Evolutionary conservation across 2,888 invertebrate species (phyloP).

Genomic region (Drosophila ochracea): DNA sequence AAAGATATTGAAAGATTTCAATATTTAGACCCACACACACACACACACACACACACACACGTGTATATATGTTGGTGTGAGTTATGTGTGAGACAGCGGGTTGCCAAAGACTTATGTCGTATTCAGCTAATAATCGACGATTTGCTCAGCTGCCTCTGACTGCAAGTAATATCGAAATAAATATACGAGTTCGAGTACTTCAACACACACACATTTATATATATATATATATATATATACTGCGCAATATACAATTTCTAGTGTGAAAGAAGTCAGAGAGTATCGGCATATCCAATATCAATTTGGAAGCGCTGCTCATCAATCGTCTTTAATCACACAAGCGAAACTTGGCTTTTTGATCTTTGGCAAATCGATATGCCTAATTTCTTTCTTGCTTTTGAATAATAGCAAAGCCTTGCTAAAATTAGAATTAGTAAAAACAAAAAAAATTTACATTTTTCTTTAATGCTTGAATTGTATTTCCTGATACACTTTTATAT

Average conservation of each 20-base stretch:
- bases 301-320: not conserved
- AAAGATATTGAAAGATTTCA: constrained; percentile 79
- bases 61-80: not conserved
- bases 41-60: constrained; percentile 13
- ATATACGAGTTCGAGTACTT: constrained; percentile 3
- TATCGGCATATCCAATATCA: not conserved
- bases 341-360: not conserved
- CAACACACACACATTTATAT: not conserved
- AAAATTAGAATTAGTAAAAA: not conserved
- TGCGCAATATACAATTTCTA: not conserved
- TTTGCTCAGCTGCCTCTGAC: not conserved
- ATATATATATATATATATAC: not conserved
- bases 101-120: constrained; percentile 8
- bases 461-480: not conserved
- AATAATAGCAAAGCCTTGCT: not conserved
- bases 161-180: constrained; percentile 24
- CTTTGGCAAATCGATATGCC: not conserved
- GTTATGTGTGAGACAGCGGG: constrained; percentile 31
- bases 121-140: constrained; percentile 27
- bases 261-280: not conserved
- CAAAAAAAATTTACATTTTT: not conserved
- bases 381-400: not conserved
- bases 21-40: constrained; percentile 46
- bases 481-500: not conserved
- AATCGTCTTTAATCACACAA: not conserved